Evolutionary conservation across 2,797 vertebrate species (phyloP), one percentile per base, ranked within the genome.

Genomic region (Danio kyathit): DNA sequence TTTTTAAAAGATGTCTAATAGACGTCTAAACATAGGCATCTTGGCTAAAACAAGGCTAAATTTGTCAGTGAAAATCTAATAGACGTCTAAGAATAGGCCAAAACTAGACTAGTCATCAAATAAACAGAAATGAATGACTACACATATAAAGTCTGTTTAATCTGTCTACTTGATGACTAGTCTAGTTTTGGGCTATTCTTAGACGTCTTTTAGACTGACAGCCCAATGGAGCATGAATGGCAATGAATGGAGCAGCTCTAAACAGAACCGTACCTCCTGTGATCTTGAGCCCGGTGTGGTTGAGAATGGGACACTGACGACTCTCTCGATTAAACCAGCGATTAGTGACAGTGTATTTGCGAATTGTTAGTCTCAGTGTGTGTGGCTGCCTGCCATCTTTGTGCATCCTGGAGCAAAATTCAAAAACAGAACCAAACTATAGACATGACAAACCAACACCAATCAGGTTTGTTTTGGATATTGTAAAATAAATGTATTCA

Each of bases 281-380:
- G 65, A 97, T 87, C 79, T 92, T 96, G 76, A 94, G 95, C 21
- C 93, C 85, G 0, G 94, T 29, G 57, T 94, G 92, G 64, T 85
- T 89, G 1, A 96, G 97, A 81, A 99, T 79, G 0, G 96, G 92
- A 79, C 95, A 95, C 89, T 98, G 97, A 0, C 96, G 94, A 78
- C 96, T 97, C 87, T 99, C 96, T 66, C 97, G 93, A 66, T 79
- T 90, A 79, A 89, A 89, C 91, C 94, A 94, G 80, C 91, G 94
- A 80, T 93, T 93, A 16, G 90, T 87, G 0, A 87, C 63, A 0
- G 94, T 89, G 88, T 87, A 92, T 63, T 90, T 93, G 4, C 96
- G 94, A 41, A 97, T 90, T 19, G 89, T 93, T 48, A 99, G 84
- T 16, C 94, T 89, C 44, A 97, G 57, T 1, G 97, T 99, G 79